Percentiles rank a stretch among this genome's conserved stretches.
These are phyloP conservation scores for Chloromyia formosa DNA, from an alignment of 2,888 invertebrate species.

Conservation along the genomic window DNA sequence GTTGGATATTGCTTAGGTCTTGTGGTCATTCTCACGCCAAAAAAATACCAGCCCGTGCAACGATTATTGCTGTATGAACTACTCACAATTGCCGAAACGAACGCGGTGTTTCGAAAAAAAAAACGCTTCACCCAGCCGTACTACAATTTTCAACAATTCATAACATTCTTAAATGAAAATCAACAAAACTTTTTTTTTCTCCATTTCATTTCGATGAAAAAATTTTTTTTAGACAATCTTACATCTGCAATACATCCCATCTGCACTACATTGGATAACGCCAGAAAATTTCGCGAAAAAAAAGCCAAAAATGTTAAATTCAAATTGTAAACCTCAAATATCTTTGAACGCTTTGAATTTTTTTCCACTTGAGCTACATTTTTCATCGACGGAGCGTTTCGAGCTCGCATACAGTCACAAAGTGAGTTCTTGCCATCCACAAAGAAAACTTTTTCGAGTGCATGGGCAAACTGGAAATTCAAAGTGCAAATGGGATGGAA, in stretches of 20 bases:
- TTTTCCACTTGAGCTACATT: slow-evolving; percentile 34
- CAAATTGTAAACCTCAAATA: slow-evolving; percentile 31
- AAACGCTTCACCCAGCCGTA: background rate
- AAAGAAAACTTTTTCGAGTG: slow-evolving; percentile 8
- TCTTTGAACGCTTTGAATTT: slow-evolving; percentile 32
- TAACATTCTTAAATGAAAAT: background rate
- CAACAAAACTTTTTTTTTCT: background rate
- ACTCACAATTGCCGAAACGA: too few relatives aligned
- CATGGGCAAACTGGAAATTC: slow-evolving; percentile 10
- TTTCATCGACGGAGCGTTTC: background rate
- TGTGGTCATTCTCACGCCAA: too few relatives aligned
- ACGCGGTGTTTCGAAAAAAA: too few relatives aligned
- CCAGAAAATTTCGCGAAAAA: background rate
- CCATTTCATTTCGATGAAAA: background rate
- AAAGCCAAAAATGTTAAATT: slow-evolving; percentile 29
- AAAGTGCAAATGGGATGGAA: slow-evolving; percentile 37
- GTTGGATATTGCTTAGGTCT: too few relatives aligned
- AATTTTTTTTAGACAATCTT: background rate
- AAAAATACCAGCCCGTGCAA: too few relatives aligned
- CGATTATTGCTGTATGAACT: too few relatives aligned
- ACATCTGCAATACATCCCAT: background rate
- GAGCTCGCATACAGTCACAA: background rate
- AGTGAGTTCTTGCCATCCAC: background rate
- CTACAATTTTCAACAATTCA: slow-evolving; percentile 15
- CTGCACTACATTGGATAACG: background rate